A percentile compares a stretch with the other conserved stretches of the same genome.
phyloP scores from a whole-genome alignment of 2,797 vertebrate genomes.

The Natrix natrix region DNA sequence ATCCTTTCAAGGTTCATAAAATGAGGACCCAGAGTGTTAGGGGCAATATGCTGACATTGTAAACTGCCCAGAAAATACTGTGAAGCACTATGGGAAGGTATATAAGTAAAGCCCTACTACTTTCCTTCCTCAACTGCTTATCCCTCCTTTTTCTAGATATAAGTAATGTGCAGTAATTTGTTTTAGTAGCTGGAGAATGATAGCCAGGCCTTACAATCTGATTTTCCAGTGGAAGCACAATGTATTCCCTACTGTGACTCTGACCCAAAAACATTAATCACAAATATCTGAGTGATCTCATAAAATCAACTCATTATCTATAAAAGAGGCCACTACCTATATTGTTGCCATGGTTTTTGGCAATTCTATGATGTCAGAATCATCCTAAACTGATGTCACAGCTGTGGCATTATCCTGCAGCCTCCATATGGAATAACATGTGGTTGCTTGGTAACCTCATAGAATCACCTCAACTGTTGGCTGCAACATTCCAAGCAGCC shows the following conservation, averaged over 20 bases:
- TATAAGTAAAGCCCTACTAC: neutral
- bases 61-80: neutral
- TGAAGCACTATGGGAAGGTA: accelerated
- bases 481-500: neutral
- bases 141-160: neutral
- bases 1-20: neutral
- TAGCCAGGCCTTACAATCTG: neutral
- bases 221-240: neutral
- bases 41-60: neutral
- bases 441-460: slow-evolving; percentile 23
- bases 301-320: neutral
- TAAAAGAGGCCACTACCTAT: neutral
- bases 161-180: neutral
- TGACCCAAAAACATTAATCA: neutral
- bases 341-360: neutral
- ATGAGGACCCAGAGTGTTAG: neutral
- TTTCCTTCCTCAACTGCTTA: neutral
- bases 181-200: neutral
- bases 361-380: neutral
- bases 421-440: neutral
- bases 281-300: neutral
- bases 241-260: too few relatives aligned
- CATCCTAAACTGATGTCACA: slow-evolving; percentile 8
- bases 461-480: neutral
- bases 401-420: neutral